Base-by-base conservation (phyloP, 2,888 invertebrate genomes). In the Anodontia alba region DNA sequence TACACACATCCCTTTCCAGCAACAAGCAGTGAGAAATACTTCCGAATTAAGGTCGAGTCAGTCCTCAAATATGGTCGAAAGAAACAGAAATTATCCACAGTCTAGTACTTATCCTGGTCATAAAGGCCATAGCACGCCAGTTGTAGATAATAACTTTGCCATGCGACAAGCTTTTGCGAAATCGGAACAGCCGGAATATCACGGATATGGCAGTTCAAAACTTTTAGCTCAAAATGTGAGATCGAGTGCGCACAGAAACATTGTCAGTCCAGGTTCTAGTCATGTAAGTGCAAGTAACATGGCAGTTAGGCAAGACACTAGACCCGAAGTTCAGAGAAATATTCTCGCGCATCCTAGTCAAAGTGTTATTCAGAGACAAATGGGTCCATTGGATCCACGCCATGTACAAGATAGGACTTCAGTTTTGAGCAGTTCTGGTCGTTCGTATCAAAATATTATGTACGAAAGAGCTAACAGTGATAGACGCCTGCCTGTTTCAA, bases 351-450 rank as follows among this genome's bases (percentile, higher is more conserved):
- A 62, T 62, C 62, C 62, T 33, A 62, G 62, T 62, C 62, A 62
- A n/a, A 62, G 62, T 62, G 62, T 62, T 33, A 62, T 62, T 33
- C 62, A 62, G 33, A 62, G 62, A 62, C 62, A 62, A 23, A 5
- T 7, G 10, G 62, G 10, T 10, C 26, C 1, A 33, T 12, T 33
- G 17, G 62, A 62, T 62, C 3, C 62, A 8, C 12, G 62, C 1
- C 31, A 62, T 62, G 1, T 62, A 3, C 62, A 31, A 62, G 62
- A 62, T 3, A 62, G 62, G 62, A 33, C 5, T n/a, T 10, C 54
- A 10, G 54, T n/a, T 26, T 33, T 62, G 33, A 29, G 62, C 33
- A 33, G 23, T 33, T 12, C 62, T 8, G 20, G 33, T 62, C 31
- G 33, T 2, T 8, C 62, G 10, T 33, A 62, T 33, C 31, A 31